Conservation (phyloP, 2,797 vertebrate genomes). For the Sebastes hubbsi region DNA sequence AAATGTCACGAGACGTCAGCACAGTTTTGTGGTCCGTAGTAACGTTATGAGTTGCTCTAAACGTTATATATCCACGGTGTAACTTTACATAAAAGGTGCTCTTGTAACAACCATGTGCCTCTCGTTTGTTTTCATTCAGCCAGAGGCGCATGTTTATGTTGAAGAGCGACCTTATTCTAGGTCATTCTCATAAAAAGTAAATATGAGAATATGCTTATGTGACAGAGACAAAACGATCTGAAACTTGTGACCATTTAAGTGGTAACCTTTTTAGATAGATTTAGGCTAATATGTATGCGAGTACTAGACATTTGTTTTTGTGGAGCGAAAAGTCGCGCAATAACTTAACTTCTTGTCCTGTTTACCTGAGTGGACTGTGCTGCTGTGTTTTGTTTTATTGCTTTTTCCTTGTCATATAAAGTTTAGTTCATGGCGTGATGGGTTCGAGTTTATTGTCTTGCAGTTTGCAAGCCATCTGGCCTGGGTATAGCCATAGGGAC, state of each 20-base stretch:
- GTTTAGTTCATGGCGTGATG: slow-evolving; percentile 72
- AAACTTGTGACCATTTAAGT: not conserved
- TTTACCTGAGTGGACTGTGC: fast-evolving
- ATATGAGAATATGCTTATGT: not conserved
- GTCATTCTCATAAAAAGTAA: not conserved
- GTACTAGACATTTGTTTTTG: not conserved
- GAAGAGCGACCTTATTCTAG: not conserved
- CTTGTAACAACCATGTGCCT: slow-evolving; percentile 61
- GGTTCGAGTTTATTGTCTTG: slow-evolving; percentile 78
- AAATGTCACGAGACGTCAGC: not conserved
- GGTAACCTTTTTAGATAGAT: not conserved
- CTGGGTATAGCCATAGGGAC: slow-evolving; percentile 70
- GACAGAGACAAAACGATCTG: not conserved
- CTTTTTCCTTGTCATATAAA: slow-evolving; percentile 41
- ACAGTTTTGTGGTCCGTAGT: not conserved
- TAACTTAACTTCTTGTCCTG: not conserved
- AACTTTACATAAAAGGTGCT: slow-evolving; percentile 14
- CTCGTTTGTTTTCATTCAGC: slow-evolving; percentile 72
- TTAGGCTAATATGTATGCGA: not conserved
- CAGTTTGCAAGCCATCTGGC: slow-evolving; percentile 70
- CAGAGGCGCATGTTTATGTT: slow-evolving; percentile 27
- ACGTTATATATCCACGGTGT: not conserved
- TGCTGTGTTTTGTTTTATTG: not conserved
- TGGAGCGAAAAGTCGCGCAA: not conserved
- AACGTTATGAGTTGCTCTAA: not conserved